Percentiles rank a stretch among this genome's conserved stretches.
Evolutionary conservation across 2,888 invertebrate species (phyloP).

Genomic region (Petrophora chlorosata): DNA sequence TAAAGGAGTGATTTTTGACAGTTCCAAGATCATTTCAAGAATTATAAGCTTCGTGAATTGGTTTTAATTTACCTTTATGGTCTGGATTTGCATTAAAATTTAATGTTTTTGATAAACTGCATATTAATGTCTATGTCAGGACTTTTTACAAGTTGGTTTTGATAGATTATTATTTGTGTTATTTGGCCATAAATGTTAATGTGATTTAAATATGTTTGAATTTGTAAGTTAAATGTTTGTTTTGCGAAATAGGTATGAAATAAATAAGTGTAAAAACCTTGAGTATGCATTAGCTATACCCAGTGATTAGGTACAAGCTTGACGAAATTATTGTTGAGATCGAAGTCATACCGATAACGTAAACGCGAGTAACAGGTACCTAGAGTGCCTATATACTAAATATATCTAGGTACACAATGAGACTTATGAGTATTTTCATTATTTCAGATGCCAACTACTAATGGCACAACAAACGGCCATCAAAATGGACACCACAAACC

Average conservation of each 20-base stretch:
- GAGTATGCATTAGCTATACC: slow-evolving; percentile 15
- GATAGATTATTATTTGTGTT: no score
- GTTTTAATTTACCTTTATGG: no score
- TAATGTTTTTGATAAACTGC: no score
- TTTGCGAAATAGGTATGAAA: not conserved
- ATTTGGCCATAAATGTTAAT: not conserved
- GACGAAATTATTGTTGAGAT: slow-evolving; percentile 16
- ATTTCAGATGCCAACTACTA: slow-evolving; percentile 68
- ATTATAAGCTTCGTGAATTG: no score
- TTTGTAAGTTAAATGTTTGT: not conserved
- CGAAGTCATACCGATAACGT: slow-evolving; percentile 6
- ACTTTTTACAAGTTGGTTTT: no score
- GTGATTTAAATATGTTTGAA: no score
- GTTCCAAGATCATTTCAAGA: no score
- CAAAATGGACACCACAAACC: slow-evolving; percentile 61
- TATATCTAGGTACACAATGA: not conserved
- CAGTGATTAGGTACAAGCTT: slow-evolving; percentile 14
- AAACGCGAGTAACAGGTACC: no score
- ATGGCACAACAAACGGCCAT: slow-evolving; percentile 62
- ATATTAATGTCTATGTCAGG: no score
- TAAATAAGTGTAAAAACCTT: slow-evolving; percentile 11
- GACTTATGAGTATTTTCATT: slow-evolving; percentile 1
- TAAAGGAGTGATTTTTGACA: no score
- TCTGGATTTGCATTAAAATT: no score
- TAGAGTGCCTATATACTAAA: no score